These are phyloP conservation scores for Zeuzera pyrina DNA, from an alignment of 2,888 invertebrate species.

Conservation along the genomic window DNA sequence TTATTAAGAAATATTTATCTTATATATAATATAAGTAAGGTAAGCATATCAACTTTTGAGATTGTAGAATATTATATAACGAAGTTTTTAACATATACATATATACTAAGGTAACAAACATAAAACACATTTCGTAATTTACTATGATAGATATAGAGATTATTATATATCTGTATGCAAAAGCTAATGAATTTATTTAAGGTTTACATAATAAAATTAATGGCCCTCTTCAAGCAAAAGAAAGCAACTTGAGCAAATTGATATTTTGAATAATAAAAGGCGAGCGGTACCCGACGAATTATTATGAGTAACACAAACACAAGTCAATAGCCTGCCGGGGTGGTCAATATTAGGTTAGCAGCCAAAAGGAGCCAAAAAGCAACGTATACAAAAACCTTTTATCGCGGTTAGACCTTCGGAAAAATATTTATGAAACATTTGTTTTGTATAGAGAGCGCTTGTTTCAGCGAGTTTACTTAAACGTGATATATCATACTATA, in stretches of 20 bases:
- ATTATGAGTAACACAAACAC: slow-evolving; percentile 70
- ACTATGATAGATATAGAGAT: too few species aligned
- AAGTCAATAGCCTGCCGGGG: slow-evolving; percentile 69
- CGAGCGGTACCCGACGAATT: slow-evolving; percentile 47
- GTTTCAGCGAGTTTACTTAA: too few species aligned
- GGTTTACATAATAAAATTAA: slow-evolving; percentile 25
- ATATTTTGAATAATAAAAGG: slow-evolving; percentile 73
- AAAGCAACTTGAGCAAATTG: slow-evolving; percentile 61
- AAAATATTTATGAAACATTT: slow-evolving; percentile 66
- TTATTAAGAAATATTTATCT: too few species aligned
- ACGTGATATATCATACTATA: too few species aligned
- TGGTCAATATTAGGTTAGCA: slow-evolving; percentile 73
- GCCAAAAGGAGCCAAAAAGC: slow-evolving; percentile 72
- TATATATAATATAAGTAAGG: too few species aligned
- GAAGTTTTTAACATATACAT: too few species aligned
- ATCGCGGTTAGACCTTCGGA: slow-evolving; percentile 61
- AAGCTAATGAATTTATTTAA: slow-evolving; percentile 18
- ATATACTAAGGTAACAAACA: too few species aligned
- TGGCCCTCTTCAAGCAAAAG: slow-evolving; percentile 34
- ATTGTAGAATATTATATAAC: too few species aligned
- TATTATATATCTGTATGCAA: too few species aligned
- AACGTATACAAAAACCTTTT: slow-evolving; percentile 74
- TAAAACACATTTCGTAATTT: too few species aligned
- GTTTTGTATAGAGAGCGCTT: slow-evolving; percentile 37
- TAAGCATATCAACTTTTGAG: too few species aligned